Percentiles rank a stretch among this genome's conserved stretches.
phyloP scores from a whole-genome alignment of 1,140 invertebrate genomes.

The Calephelis virginiensis region DNA sequence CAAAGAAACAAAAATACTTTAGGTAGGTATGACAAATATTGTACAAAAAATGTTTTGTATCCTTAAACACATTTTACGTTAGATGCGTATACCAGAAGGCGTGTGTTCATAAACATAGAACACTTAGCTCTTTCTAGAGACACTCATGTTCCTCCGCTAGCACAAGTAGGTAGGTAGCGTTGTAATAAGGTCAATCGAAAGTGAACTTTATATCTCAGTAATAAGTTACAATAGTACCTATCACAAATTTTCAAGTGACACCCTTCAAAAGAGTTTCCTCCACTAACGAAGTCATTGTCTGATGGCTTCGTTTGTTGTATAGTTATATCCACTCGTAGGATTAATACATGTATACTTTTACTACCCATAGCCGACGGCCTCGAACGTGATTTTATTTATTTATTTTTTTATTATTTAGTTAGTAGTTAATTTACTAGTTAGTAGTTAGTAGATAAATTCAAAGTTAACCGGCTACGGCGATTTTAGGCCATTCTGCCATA shows the following conservation, averaged over 20 bases:
- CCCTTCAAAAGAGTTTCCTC: slow-evolving; percentile 7
- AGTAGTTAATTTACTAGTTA: too few species aligned
- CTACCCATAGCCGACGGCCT: too few species aligned
- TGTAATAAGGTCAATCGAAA: not conserved
- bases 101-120: not conserved
- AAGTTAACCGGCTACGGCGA: too few species aligned
- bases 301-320: slow-evolving; percentile 7
- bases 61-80: too few species aligned
- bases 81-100: too few species aligned
- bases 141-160: not conserved
- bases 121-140: slow-evolving; percentile 12
- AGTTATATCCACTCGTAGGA: not conserved
- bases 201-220: not conserved
- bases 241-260: not conserved
- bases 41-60: too few species aligned
- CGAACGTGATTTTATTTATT: too few species aligned
- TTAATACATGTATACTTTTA: not conserved
- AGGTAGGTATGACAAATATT: too few species aligned
- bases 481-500: too few species aligned
- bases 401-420: too few species aligned
- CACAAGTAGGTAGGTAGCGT: not conserved
- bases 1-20: too few species aligned
- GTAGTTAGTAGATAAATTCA: too few species aligned
- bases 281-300: slow-evolving; percentile 14
- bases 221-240: not conserved